phyloP scores from a whole-genome alignment of 2,888 invertebrate genomes.

The Romanomermis culicivorax region DNA sequence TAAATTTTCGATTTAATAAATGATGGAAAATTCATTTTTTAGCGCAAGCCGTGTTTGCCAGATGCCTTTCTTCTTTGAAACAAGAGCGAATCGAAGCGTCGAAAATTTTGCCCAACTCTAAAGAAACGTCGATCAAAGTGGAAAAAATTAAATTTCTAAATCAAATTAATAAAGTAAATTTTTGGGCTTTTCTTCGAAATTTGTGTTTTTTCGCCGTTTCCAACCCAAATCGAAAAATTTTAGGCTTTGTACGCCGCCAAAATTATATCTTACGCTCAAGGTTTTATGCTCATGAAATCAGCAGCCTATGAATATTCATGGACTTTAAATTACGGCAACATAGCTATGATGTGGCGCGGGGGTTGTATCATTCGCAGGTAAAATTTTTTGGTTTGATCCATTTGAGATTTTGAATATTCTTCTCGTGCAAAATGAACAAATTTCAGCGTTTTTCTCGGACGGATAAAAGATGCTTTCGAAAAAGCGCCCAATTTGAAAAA shows the following conservation, averaged over 20 bases:
- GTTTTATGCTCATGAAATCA: conserved; percentile 36
- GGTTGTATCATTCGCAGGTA: conserved; percentile 94
- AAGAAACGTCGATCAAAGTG: conserved; percentile 36
- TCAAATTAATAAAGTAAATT: conserved; percentile 48
- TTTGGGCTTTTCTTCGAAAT: too few relatives aligned
- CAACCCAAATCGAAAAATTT: too few relatives aligned
- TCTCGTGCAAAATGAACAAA: too few relatives aligned
- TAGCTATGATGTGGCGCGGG: conserved; percentile 97
- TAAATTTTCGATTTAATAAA: background rate
- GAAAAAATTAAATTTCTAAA: conserved; percentile 57
- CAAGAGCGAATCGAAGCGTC: conserved; percentile 65
- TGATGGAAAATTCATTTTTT: too few relatives aligned
- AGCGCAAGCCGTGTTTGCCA: conserved; percentile 84
- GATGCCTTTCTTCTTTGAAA: conserved; percentile 76
- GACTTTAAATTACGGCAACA: conserved; percentile 88
- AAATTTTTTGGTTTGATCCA: too few relatives aligned
- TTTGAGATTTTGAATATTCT: too few relatives aligned
- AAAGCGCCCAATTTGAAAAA: conserved; percentile 64
- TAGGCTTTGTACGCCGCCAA: conserved; percentile 88
- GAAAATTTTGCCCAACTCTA: conserved; percentile 48
- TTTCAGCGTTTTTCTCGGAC: conserved; percentile 54
- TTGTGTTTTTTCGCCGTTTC: too few relatives aligned
- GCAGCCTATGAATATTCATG: conserved; percentile 62
- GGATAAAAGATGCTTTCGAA: conserved; percentile 77
- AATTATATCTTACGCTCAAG: conserved; percentile 95